Evolutionary conservation across 2,797 vertebrate species (phyloP).

Genomic region (Gallinago stenura): DNA sequence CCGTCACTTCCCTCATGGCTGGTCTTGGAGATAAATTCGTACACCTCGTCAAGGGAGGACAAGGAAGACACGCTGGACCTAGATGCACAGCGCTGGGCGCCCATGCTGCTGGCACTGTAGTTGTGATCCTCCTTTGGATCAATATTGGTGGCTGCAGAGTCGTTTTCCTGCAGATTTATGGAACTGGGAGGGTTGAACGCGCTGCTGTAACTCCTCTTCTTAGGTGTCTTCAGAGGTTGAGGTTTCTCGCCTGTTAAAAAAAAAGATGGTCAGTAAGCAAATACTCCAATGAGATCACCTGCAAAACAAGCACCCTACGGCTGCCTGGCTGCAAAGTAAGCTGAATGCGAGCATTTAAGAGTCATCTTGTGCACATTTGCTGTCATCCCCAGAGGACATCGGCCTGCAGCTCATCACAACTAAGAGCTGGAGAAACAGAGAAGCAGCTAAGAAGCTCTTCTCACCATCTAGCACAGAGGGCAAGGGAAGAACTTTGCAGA

Average conservation of each 20-base stretch:
- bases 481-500: background rate
- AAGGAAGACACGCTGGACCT: conserved; percentile 87
- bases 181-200: conserved; percentile 69
- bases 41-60: conserved; percentile 92
- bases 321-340: background rate
- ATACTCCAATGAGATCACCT: background rate
- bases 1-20: conserved; percentile 84
- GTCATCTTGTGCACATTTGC: background rate
- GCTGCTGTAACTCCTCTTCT: conserved; percentile 79
- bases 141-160: conserved; percentile 86
- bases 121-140: conserved; percentile 98
- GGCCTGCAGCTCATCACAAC: background rate
- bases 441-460: background rate
- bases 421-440: background rate
- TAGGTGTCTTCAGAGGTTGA: conserved; percentile 78
- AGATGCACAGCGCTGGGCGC: conserved; percentile 89
- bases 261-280: background rate
- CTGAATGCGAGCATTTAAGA: background rate
- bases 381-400: background rate
- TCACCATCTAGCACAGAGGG: background rate
- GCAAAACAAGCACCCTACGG: rapidly evolving
- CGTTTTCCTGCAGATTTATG: conserved; percentile 76
- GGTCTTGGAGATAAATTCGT: conserved; percentile 86
- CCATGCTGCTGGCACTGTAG: conserved; percentile 88
- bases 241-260: conserved; percentile 79